phyloP scores from a whole-genome alignment of 2,888 invertebrate species.

The Apodemia duryi region DNA sequence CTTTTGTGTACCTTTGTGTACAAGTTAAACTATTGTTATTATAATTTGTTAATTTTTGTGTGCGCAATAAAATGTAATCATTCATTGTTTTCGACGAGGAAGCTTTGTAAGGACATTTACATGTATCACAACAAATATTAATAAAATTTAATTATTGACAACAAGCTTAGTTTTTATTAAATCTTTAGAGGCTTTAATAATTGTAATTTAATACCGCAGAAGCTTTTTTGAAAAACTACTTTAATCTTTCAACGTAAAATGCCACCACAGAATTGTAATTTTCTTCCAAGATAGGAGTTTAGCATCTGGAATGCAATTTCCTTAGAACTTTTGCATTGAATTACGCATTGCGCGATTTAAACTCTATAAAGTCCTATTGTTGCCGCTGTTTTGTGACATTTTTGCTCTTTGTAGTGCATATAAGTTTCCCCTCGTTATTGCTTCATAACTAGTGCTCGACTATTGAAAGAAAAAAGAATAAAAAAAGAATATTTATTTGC shows the following conservation, averaged over 20 bases:
- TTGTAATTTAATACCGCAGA: not conserved
- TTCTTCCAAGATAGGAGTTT: slow-evolving; percentile 21
- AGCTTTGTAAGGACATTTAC: too few species aligned
- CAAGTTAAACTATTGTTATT: too few species aligned
- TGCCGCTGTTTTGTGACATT: slow-evolving; percentile 1
- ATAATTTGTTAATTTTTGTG: too few species aligned
- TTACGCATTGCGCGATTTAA: slow-evolving; percentile 35
- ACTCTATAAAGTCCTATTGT: not conserved
- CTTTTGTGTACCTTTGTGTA: too few species aligned
- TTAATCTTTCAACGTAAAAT: slow-evolving; percentile 14
- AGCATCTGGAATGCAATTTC: slow-evolving; percentile 58
- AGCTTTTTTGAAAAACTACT: slow-evolving; percentile 2
- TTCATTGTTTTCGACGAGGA: too few species aligned
- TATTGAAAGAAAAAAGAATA: too few species aligned
- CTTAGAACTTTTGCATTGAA: slow-evolving; percentile 43
- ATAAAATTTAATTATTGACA: too few species aligned
- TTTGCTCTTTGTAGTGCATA: not conserved
- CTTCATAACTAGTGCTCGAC: too few species aligned
- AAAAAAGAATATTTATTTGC: too few species aligned
- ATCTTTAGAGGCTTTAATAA: not conserved
- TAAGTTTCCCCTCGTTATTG: not conserved
- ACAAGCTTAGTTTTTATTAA: not conserved
- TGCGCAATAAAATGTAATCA: too few species aligned
- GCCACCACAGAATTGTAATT: slow-evolving; percentile 24
- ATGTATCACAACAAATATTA: too few species aligned